Evolutionary conservation across 2,888 invertebrate species (phyloP).

Genomic region (Drosophila ochracea): DNA sequence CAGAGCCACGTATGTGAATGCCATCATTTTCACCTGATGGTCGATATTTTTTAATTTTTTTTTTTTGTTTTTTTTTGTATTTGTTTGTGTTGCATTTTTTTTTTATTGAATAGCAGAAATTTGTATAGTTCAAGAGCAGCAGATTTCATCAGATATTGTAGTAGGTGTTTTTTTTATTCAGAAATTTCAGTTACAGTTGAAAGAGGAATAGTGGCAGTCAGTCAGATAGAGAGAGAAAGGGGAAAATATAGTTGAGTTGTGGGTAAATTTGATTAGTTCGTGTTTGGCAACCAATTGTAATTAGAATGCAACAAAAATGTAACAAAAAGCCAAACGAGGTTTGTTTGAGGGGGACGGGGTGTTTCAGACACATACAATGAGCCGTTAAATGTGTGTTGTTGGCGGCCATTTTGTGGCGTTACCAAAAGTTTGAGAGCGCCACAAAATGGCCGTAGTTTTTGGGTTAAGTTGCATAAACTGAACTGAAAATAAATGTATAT

Average conservation of each 20-base stretch:
- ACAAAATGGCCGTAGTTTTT: conserved; percentile 37
- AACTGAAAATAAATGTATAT: conserved; percentile 47
- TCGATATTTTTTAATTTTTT: conserved; percentile 8
- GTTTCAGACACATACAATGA: conserved; percentile 77
- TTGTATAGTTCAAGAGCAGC: conserved; percentile 43
- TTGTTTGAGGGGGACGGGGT: background rate
- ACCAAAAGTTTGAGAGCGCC: conserved; percentile 9
- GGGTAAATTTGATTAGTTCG: conserved; percentile 14
- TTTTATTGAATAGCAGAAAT: conserved; percentile 38
- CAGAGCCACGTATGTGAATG: conserved; percentile 97
- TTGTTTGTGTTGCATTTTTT: conserved; percentile 55
- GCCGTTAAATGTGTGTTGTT: conserved; percentile 65
- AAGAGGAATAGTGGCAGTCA: conserved; percentile 11
- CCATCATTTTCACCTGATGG: conserved; percentile 92
- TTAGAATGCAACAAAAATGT: conserved; percentile 67
- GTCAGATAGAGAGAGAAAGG: conserved; percentile 17
- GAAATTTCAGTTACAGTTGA: conserved; percentile 20
- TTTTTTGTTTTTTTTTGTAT: conserved; percentile 14
- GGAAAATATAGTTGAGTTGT: conserved; percentile 16
- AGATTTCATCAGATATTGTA: conserved; percentile 20
- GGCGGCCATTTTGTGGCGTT: conserved; percentile 42
- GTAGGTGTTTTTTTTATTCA: conserved; percentile 15
- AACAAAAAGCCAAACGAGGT: conserved; percentile 44
- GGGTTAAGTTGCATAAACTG: conserved; percentile 26
- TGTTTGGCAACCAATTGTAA: conserved; percentile 22